Evolutionary conservation across 2,888 invertebrate species (phyloP).

Genomic region (Leptinotarsa rubiginosa): DNA sequence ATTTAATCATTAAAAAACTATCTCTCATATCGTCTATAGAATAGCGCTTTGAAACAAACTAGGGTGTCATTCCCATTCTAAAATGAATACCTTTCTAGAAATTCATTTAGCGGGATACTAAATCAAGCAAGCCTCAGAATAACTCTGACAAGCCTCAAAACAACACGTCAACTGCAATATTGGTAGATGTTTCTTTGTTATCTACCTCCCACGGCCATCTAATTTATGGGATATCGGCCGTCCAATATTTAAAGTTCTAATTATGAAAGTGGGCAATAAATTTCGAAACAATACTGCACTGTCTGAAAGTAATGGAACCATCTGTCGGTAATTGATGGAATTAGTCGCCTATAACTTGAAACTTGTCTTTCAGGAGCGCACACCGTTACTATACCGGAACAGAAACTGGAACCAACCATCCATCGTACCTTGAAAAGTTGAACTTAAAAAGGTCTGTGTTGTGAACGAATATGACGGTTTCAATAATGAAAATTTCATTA

Average conservation of each 20-base stretch:
- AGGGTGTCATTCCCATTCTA: neutral
- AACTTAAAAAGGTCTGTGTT: too few species aligned
- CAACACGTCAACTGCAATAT: slow-evolving; percentile 45
- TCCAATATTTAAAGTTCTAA: slow-evolving; percentile 58
- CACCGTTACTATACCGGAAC: neutral
- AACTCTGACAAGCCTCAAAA: slow-evolving; percentile 43
- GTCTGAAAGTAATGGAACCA: slow-evolving; percentile 62
- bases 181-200: slow-evolving; percentile 52
- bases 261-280: slow-evolving; percentile 62
- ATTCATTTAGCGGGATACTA: slow-evolving; percentile 27
- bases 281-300: slow-evolving; percentile 62
- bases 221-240: slow-evolving; percentile 57
- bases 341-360: slow-evolving; percentile 57
- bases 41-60: neutral
- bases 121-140: slow-evolving; percentile 36
- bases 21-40: too few species aligned
- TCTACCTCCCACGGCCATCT: slow-evolving; percentile 52
- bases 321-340: slow-evolving; percentile 63
- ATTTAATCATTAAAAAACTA: too few species aligned
- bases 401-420: neutral
- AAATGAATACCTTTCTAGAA: slow-evolving; percentile 5
- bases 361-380: slow-evolving; percentile 39
- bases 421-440: neutral
- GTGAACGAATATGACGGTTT: too few species aligned
- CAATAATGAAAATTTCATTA: too few species aligned